Conservation (phyloP, 2,797 vertebrate genomes). For the Cyprinodon diabolis region DNA sequence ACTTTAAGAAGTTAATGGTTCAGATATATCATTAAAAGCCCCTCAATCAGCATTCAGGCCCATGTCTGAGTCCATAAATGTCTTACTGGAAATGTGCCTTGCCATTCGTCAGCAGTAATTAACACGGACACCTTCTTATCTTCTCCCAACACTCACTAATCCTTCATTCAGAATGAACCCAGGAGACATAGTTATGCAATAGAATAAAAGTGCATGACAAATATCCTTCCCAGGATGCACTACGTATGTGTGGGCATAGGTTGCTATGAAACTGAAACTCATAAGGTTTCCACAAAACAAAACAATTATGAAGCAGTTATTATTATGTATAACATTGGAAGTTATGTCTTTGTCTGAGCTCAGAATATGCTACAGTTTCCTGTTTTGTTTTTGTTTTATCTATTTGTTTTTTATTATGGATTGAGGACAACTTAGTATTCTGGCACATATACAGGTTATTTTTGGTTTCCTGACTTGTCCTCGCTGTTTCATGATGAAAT, state of each 20-base stretch:
- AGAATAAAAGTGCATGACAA: conserved; percentile 53
- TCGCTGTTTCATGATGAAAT: conserved; percentile 50
- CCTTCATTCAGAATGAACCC: conserved; percentile 52
- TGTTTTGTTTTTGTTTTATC: background rate
- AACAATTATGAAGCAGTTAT: conserved; percentile 4
- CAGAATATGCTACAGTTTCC: conserved; percentile 1
- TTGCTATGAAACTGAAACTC: conserved; percentile 54
- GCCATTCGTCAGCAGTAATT: conserved; percentile 35
- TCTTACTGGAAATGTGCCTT: conserved; percentile 3
- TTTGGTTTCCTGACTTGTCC: conserved; percentile 44
- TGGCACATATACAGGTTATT: conserved; percentile 69
- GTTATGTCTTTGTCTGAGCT: background rate
- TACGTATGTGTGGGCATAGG: conserved; percentile 17
- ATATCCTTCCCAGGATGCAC: conserved; percentile 41
- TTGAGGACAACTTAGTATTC: conserved; percentile 25
- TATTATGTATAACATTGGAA: background rate
- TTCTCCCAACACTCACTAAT: conserved; percentile 54
- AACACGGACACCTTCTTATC: conserved; percentile 56
- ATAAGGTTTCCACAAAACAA: conserved; percentile 41
- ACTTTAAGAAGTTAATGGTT: background rate
- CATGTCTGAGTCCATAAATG: background rate
- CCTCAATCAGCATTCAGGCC: background rate
- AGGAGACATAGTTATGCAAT: conserved; percentile 65
- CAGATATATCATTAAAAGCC: conserved; percentile 1
- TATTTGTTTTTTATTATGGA: background rate